These are phyloP conservation scores for Drosophila sordidula DNA, from an alignment of 2,888 invertebrate genomes.

Conservation along the genomic window DNA sequence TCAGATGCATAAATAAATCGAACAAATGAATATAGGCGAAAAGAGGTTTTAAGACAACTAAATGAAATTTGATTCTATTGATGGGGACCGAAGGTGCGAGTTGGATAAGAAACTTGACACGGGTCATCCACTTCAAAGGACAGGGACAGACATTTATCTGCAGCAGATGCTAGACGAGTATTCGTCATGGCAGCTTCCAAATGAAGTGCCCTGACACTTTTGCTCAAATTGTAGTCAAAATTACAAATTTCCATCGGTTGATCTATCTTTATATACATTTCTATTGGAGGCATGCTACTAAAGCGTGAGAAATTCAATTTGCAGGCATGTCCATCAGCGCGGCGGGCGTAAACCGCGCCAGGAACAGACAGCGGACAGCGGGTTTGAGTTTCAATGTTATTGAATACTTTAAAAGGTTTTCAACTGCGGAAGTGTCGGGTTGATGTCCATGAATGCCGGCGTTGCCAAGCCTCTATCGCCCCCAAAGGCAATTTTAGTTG, in stretches of 20 bases:
- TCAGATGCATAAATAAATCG: neutral
- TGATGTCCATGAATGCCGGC: constrained; percentile 53
- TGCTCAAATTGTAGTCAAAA: constrained; percentile 27
- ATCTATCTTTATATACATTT: constrained; percentile 2
- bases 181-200: constrained; percentile 17
- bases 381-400: constrained; percentile 71
- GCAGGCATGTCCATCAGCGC: constrained; percentile 63
- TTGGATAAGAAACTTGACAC: constrained; percentile 51
- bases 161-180: constrained; percentile 1
- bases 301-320: constrained; percentile 72
- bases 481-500: constrained; percentile 17
- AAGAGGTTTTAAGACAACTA: constrained; percentile 7
- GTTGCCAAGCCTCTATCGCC: neutral
- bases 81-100: constrained; percentile 20
- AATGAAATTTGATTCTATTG: constrained; percentile 44
- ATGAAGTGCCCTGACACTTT: constrained; percentile 56
- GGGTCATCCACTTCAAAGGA: constrained; percentile 7
- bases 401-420: constrained; percentile 80
- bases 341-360: constrained; percentile 12
- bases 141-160: constrained; percentile 8
- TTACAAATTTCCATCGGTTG: constrained; percentile 35
- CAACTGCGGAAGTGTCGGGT: constrained; percentile 45
- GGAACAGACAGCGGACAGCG: neutral
- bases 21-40: neutral
- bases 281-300: constrained; percentile 16